Percentiles rank a stretch among this genome's conserved stretches.
These are phyloP conservation scores for Cyprinodon diabolis DNA, from an alignment of 2,797 vertebrate species.

Conservation along the genomic window DNA sequence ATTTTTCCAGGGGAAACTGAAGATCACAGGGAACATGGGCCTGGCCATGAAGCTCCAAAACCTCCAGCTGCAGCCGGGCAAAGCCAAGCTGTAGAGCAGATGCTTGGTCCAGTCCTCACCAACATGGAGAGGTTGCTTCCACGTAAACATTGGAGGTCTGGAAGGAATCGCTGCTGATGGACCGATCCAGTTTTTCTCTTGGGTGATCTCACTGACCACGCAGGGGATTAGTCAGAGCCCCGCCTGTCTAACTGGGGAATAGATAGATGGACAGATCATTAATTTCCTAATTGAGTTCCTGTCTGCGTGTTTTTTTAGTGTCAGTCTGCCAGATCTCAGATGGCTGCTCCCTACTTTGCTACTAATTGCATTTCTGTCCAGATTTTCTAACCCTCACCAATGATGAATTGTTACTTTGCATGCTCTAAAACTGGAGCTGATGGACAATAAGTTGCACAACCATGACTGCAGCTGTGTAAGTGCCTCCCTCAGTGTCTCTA, in stretches of 20 bases:
- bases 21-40: slow-evolving; percentile 94
- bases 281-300: slow-evolving; percentile 31
- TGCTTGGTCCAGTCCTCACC: neutral
- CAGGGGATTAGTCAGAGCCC: slow-evolving; percentile 32
- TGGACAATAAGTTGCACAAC: slow-evolving; percentile 30
- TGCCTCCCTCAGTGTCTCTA: slow-evolving; percentile 54
- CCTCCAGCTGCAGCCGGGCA: slow-evolving; percentile 90
- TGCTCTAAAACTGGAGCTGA: slow-evolving; percentile 15
- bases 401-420: slow-evolving; percentile 28
- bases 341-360: slow-evolving; percentile 17
- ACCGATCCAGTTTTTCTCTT: slow-evolving; percentile 23
- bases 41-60: slow-evolving; percentile 95
- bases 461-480: slow-evolving; percentile 43
- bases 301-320: slow-evolving; percentile 11
- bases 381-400: slow-evolving; percentile 19
- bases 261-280: slow-evolving; percentile 39
- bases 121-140: slow-evolving; percentile 12
- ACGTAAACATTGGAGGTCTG: slow-evolving; percentile 8
- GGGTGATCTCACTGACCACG: slow-evolving; percentile 17
- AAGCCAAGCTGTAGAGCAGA: slow-evolving; percentile 84
- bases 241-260: slow-evolving; percentile 16
- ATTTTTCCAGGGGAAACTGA: slow-evolving; percentile 96
- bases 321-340: slow-evolving; percentile 3
- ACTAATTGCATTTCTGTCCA: slow-evolving; percentile 26
- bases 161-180: slow-evolving; percentile 4